phyloP scores from a whole-genome alignment of 2,113 vertebrate genomes.

The Jacana jacana region DNA sequence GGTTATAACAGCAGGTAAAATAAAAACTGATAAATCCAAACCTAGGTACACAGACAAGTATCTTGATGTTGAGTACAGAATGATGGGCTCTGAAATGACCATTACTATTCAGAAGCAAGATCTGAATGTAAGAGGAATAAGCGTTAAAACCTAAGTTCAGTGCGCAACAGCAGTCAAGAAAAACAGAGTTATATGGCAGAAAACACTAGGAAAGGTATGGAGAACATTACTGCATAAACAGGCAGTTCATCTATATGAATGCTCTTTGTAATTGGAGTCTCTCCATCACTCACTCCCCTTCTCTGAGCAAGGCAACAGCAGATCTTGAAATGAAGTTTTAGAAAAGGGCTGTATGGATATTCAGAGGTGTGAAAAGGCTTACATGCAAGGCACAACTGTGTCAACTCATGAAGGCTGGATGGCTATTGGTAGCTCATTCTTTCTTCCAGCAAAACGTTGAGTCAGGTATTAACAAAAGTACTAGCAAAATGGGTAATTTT shows the following conservation, averaged over 20 bases:
- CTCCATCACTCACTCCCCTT: background rate
- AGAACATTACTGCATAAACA: background rate
- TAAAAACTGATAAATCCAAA: background rate
- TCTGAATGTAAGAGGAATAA: background rate
- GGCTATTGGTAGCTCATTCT: background rate
- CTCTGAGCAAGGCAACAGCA: background rate
- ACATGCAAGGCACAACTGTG: background rate
- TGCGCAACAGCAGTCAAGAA: background rate
- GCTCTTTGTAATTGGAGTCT: background rate
- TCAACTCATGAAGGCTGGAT: background rate
- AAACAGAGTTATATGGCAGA: background rate
- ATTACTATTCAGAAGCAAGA: background rate
- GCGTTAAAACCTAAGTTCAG: background rate
- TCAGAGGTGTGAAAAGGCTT: background rate
- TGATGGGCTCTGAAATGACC: background rate
- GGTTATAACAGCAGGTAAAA: background rate
- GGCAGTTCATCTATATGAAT: background rate
- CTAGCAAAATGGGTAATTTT: background rate
- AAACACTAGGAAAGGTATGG: background rate
- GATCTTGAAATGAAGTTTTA: background rate
- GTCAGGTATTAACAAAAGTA: background rate
- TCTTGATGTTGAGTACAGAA: background rate
- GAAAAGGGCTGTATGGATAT: background rate
- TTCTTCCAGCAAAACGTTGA: background rate
- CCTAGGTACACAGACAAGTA: background rate